Base-by-base conservation (phyloP, 2,797 vertebrate genomes). In the Falco peregrinus region DNA sequence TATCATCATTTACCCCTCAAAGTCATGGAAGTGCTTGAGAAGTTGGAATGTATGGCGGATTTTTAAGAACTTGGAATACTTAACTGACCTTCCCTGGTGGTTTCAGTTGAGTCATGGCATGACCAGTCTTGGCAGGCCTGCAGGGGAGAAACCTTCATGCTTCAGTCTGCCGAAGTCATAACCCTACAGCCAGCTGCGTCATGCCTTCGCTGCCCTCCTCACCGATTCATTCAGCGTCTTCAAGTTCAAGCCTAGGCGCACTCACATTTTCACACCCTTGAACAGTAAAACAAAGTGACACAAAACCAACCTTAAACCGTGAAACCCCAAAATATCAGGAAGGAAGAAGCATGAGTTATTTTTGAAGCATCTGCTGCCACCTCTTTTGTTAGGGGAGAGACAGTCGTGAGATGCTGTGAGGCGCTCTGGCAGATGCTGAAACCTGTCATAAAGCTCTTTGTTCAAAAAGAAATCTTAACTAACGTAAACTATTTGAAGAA, bases 401-500 rank as follows among this genome's bases (percentile, higher is more conserved):
- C 43, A 79, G 24, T 85, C 89, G 28, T 70, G 85, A 85, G n/a
- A 18, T 57, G 68, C 45, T 78, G 31, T 56, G 56, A 56, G 41
- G n/a, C 78, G 48, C 68, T 80, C 39, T 83, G 45, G 33, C 64
- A 41, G 53, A 83, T 80, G 73, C 41, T 86, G 57, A 90, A 86
- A n/a, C 57, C 68, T 93, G 73, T 89, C 85, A 67, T 45, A 54
- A 81, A 53, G 22, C 26, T 74, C 17, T 60, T 75, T 59, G 83
- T 95, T 95, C 53, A 88, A 71, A 88, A 88, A 88, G 61, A 88
- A 64, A 71, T 80, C 68, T 89, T 80, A 80, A 61, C 28, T 64
- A 81, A 86, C 53, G 22, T 68, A 57, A 91, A 68, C 17, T 74
- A 33, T 69, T 75, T 89, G 41, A 94, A 81, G 64, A 64, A 75